Conservation (phyloP, 2,113 vertebrate genomes). For the Caretta caretta region DNA sequence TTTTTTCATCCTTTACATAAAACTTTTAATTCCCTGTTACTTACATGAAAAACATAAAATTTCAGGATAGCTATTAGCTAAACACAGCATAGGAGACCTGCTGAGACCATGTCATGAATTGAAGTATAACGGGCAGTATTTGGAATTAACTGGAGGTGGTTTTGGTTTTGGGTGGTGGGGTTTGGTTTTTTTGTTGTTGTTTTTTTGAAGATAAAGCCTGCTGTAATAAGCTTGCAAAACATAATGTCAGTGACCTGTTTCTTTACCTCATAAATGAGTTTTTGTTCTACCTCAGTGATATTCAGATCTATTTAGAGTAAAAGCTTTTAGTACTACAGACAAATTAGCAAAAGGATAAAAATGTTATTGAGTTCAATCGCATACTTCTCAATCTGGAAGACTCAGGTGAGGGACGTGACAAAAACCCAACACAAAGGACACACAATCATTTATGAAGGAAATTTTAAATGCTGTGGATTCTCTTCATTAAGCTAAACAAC, state of each 20-base stretch:
- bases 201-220: neutral
- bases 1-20: neutral
- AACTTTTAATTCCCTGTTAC: neutral
- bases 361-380: neutral
- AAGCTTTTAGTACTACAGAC: neutral
- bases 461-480: neutral
- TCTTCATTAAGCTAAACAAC: neutral
- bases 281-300: neutral
- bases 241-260: neutral
- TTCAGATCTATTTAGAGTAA: neutral
- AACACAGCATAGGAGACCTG: neutral
- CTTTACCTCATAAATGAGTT: neutral
- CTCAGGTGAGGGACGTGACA: neutral
- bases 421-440: neutral
- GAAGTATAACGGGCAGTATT: neutral
- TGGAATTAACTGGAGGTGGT: neutral
- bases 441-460: neutral
- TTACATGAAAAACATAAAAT: neutral
- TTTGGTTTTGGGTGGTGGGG: too few species aligned
- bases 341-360: neutral
- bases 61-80: neutral
- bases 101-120: neutral
- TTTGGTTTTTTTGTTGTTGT: neutral
- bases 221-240: neutral
- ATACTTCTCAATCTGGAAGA: neutral